Evolutionary conservation across 2,797 vertebrate genomes (phyloP).

Genomic region (Chaunax sp.): DNA sequence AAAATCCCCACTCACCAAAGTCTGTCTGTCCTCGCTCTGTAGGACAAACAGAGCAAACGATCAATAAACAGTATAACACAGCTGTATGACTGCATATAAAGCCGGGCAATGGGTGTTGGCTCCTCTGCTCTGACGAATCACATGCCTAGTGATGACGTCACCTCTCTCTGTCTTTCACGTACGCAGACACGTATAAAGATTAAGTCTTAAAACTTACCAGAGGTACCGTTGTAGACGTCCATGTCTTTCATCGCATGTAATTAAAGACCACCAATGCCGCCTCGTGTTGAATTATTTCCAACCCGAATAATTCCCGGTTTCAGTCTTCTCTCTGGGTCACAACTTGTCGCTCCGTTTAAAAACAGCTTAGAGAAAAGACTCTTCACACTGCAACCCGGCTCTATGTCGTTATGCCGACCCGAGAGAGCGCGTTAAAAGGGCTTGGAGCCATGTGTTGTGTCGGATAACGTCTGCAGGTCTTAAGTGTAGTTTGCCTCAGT

Average conservation of each 20-base stretch:
- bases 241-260: slow-evolving; percentile 76
- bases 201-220: slow-evolving; percentile 39
- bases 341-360: rapidly evolving
- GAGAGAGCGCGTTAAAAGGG: rapidly evolving
- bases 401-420: rapidly evolving
- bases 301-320: not conserved
- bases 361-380: not conserved
- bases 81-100: not conserved
- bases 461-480: not conserved
- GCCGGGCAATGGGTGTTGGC: slow-evolving; percentile 61
- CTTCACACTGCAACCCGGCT: not conserved
- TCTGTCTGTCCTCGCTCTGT: slow-evolving; percentile 46
- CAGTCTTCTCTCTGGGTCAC: not conserved
- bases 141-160: slow-evolving; percentile 53
- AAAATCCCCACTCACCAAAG: slow-evolving; percentile 56
- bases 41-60: slow-evolving; percentile 25
- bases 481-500: rapidly evolving
- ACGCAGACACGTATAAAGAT: not conserved
- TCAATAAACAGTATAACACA: not conserved
- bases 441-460: slow-evolving; percentile 8
- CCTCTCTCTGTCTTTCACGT: not conserved
- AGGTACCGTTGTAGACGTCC: slow-evolving; percentile 62
- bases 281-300: not conserved
- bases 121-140: slow-evolving; percentile 47
- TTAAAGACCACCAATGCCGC: slow-evolving; percentile 16